Evolutionary conservation across 2,888 invertebrate genomes (phyloP).

Genomic region (Drosophila leonis): DNA sequence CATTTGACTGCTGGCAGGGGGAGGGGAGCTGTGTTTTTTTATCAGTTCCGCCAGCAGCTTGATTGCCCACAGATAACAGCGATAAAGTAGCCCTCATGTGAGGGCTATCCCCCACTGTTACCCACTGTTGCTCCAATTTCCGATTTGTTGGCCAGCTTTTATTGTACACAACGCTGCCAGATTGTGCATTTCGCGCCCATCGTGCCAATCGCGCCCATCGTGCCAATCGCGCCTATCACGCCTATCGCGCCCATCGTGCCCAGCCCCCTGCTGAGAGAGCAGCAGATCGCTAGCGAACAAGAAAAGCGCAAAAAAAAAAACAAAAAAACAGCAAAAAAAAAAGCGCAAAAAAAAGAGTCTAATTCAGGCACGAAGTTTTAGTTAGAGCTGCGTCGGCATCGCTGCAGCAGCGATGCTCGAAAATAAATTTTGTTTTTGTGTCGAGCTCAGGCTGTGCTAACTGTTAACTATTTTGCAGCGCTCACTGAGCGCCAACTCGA

Average conservation of each 20-base stretch:
- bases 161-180: constrained; percentile 57
- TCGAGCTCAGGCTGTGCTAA: neutral
- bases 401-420: constrained; percentile 23
- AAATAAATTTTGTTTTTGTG: neutral
- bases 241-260: too few species aligned
- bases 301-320: neutral
- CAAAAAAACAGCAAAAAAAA: neutral
- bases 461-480: constrained; percentile 64
- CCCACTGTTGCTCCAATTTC: constrained; percentile 28
- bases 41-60: too few species aligned
- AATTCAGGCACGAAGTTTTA: constrained; percentile 18
- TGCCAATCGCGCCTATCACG: too few species aligned
- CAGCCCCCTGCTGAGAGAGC: constrained; percentile 10
- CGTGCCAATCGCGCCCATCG: constrained; percentile 14
- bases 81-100: constrained; percentile 48
- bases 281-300: constrained; percentile 9
- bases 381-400: constrained; percentile 20
- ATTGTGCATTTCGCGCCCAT: constrained; percentile 39
- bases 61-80: constrained; percentile 63
- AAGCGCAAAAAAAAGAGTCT: neutral
- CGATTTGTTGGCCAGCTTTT: constrained; percentile 40
- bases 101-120: constrained; percentile 17
- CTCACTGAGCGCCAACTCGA: constrained; percentile 76
- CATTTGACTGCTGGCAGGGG: neutral
- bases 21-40: constrained; percentile 34